A percentile compares a stretch with the other conserved stretches of the same genome.
Conservation (phyloP, 1,140 invertebrate genomes). For the Aphelinus certus region DNA sequence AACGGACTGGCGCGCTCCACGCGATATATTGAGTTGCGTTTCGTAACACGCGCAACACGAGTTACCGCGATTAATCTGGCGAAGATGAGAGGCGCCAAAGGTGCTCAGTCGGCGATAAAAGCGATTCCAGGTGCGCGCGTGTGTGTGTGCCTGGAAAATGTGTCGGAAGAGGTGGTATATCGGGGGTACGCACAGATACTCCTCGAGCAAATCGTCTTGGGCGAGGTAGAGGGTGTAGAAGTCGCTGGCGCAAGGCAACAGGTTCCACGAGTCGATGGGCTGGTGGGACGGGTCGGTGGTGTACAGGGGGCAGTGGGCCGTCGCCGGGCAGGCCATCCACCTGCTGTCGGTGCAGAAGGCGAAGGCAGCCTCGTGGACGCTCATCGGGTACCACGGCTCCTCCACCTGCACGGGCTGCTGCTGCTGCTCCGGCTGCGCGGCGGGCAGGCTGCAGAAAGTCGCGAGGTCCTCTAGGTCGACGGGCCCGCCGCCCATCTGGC, state of each 20-base stretch:
- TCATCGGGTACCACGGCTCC: neutral
- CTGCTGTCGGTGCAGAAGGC: constrained; percentile 52
- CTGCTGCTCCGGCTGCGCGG: too few species aligned
- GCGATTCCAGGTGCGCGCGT: too few species aligned
- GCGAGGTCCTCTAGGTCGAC: constrained; percentile 57
- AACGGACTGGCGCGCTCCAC: too few species aligned
- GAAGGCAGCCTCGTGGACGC: constrained; percentile 28
- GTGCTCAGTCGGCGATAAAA: too few species aligned
- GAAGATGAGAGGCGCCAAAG: too few species aligned
- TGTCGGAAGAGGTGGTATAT: too few species aligned
- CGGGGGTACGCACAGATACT: constrained; percentile 54
- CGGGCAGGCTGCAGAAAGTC: constrained; percentile 38
- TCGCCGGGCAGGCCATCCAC: constrained; percentile 54
- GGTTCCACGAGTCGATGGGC: constrained; percentile 14
- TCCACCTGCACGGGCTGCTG: too few species aligned
- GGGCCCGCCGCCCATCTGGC: constrained; percentile 15
- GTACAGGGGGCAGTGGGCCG: constrained; percentile 50
- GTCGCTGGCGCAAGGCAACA: constrained; percentile 47
- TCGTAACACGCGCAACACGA: too few species aligned
- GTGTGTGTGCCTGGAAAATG: too few species aligned
- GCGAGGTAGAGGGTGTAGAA: neutral
- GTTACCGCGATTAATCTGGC: too few species aligned
- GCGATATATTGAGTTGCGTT: too few species aligned
- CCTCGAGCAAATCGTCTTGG: constrained; percentile 49
- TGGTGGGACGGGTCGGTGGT: constrained; percentile 21